These are phyloP conservation scores for Tetranychus truncatus DNA, from an alignment of 2,888 invertebrate species.

Conservation along the genomic window DNA sequence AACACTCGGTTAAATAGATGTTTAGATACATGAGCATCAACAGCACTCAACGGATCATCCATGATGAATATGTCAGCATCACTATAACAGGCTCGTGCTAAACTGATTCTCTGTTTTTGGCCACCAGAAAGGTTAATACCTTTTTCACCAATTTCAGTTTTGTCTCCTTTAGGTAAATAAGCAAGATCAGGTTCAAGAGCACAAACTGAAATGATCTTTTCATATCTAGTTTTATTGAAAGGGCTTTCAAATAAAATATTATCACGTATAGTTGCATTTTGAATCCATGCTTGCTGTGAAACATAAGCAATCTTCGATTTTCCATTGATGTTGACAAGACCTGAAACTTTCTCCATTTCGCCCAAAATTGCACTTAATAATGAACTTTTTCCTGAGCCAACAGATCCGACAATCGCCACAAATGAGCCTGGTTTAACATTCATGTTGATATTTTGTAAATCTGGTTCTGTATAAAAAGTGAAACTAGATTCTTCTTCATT, in stretches of 20 bases:
- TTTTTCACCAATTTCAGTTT: slow-evolving; percentile 84
- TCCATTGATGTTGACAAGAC: slow-evolving; percentile 24
- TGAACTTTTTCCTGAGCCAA: slow-evolving; percentile 38
- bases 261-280: slow-evolving; percentile 36
- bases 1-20: slow-evolving; percentile 39
- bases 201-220: slow-evolving; percentile 35
- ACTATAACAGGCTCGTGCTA: slow-evolving; percentile 55
- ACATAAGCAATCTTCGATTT: slow-evolving; percentile 29
- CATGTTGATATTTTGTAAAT: slow-evolving; percentile 30
- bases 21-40: slow-evolving; percentile 34
- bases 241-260: slow-evolving; percentile 37
- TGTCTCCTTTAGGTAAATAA: slow-evolving; percentile 55
- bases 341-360: slow-evolving; percentile 34
- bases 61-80: slow-evolving; percentile 35
- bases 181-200: slow-evolving; percentile 37
- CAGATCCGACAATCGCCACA: slow-evolving; percentile 36
- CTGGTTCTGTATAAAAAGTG: too few species aligned
- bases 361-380: slow-evolving; percentile 37
- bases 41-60: slow-evolving; percentile 41
- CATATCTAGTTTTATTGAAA: slow-evolving; percentile 30
- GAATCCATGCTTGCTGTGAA: slow-evolving; percentile 37
- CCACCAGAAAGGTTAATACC: slow-evolving; percentile 11
- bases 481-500: slow-evolving; percentile 34
- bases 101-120: slow-evolving; percentile 40
- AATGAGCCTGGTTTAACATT: slow-evolving; percentile 31